These are phyloP conservation scores for Acrobasis suavella DNA, from an alignment of 2,888 invertebrate genomes.

Conservation along the genomic window DNA sequence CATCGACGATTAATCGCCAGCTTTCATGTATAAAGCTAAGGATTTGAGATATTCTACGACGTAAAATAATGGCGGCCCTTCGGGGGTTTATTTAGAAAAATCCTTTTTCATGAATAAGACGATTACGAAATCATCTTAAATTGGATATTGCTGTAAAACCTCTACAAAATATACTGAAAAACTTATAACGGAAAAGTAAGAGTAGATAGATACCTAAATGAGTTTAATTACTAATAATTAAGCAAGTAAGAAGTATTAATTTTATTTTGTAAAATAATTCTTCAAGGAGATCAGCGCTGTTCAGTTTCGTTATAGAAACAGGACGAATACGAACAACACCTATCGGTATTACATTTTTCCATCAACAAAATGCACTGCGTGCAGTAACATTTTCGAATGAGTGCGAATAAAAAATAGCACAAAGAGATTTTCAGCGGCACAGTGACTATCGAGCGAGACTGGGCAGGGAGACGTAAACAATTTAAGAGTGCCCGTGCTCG, in stretches of 20 bases:
- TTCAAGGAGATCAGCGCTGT: too few species aligned
- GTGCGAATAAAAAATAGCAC: constrained; percentile 37
- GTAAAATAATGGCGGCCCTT: constrained; percentile 13
- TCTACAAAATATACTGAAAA: background rate
- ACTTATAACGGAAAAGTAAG: too few species aligned
- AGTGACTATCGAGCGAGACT: constrained; percentile 38
- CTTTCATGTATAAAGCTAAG: constrained; percentile 16
- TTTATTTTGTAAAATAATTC: too few species aligned
- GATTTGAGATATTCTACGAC: constrained; percentile 3
- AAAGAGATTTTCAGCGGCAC: constrained; percentile 39
- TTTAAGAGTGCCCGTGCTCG: constrained; percentile 60
- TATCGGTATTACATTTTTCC: constrained; percentile 19
- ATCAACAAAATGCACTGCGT: constrained; percentile 23
- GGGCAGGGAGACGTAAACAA: constrained; percentile 64
- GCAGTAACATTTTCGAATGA: constrained; percentile 37
- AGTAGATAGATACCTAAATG: too few species aligned
- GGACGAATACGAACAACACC: constrained; percentile 8
- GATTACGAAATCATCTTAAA: background rate
- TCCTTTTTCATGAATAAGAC: constrained; percentile 1
- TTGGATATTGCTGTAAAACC: background rate
- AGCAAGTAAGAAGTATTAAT: too few species aligned
- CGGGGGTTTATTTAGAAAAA: constrained; percentile 12
- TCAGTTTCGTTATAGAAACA: too few species aligned
- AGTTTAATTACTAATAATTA: too few species aligned
- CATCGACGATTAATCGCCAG: constrained; percentile 12